Conservation (phyloP, 2,797 vertebrate species). For the Gallinago nigripennis region DNA sequence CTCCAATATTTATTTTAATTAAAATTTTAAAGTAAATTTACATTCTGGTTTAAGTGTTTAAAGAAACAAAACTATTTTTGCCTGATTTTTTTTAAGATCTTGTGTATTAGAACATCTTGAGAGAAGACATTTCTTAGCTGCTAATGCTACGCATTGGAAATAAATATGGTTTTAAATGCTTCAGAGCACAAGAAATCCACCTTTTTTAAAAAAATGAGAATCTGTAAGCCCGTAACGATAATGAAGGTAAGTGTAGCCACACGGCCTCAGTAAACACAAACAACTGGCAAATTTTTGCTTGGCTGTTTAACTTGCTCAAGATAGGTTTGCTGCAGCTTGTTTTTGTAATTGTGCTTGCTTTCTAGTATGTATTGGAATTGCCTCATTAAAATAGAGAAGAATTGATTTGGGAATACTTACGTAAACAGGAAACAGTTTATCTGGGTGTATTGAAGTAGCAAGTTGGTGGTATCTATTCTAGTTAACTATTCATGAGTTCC, state of each 20-base stretch:
- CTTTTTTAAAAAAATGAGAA: background rate
- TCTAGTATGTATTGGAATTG: background rate
- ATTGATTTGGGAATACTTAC: background rate
- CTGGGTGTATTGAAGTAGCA: background rate
- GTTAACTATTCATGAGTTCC: background rate
- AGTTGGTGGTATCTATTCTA: background rate
- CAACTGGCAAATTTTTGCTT: background rate
- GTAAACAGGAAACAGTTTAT: background rate
- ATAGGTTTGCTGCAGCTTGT: background rate
- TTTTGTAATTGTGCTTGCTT: background rate
- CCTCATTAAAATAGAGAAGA: background rate
- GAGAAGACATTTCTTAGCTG: background rate
- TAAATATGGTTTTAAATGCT: background rate
- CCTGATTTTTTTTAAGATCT: background rate
- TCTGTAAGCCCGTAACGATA: background rate
- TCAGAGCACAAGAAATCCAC: background rate
- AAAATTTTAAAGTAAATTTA: background rate
- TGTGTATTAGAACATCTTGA: background rate
- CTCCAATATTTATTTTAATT: background rate
- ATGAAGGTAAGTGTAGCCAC: background rate
- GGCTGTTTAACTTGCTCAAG: background rate
- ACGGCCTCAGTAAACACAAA: background rate
- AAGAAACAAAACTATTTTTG: background rate
- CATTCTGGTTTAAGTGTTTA: background rate
- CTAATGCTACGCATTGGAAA: fast-evolving